Base-by-base conservation (phyloP, 2,797 vertebrate genomes). In the Microchirus variegatus region DNA sequence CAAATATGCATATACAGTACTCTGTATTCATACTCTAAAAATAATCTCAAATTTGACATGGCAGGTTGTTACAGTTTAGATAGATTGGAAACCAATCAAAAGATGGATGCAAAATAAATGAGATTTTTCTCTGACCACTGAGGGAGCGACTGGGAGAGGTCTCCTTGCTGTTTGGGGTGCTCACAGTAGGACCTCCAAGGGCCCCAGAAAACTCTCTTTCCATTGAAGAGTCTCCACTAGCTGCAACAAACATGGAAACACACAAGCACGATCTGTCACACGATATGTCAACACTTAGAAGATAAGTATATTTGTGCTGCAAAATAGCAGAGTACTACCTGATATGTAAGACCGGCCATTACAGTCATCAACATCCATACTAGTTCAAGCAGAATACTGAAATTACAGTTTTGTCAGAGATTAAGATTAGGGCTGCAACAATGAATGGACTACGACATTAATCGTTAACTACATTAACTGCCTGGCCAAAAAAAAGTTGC, bases 111-210 rank as follows among this genome's bases (percentile, higher is more conserved):
- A 12, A 15, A 42, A 56, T 42, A 50, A 36, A 26, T 53, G 22
- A n/a, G 4, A 31, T 10, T 61, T 45, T 65, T 56, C 43, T 92
- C 92, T 87, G 61, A 98, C 96, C 96, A 81, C 96, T 98, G 75
- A 97, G 94, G 2, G 97, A 97, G 70, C 94, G 95, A 86, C 93
- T 96, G 8, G 96, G 97, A 67, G 97, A 97, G 41, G 96, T 95
- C 77, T 97, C 96, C 74, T 96, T 96, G 93, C 97, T 98, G 89
- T 96, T 97, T 58, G 97, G 96, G 19, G 96, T 99, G 95, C 97
- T 98, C 90, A 96, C 95, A 35, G 93, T 92, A 63, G 95, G 95
- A 73, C 95, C 96, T 81, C 96, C 95, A 41, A 94, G 90, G 61
- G 92, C 92, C 9, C 94, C 95, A 44, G 96, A 94, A 92, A 99